Evolutionary conservation across 2,797 vertebrate genomes (phyloP).

Genomic region (Mus minutoides): DNA sequence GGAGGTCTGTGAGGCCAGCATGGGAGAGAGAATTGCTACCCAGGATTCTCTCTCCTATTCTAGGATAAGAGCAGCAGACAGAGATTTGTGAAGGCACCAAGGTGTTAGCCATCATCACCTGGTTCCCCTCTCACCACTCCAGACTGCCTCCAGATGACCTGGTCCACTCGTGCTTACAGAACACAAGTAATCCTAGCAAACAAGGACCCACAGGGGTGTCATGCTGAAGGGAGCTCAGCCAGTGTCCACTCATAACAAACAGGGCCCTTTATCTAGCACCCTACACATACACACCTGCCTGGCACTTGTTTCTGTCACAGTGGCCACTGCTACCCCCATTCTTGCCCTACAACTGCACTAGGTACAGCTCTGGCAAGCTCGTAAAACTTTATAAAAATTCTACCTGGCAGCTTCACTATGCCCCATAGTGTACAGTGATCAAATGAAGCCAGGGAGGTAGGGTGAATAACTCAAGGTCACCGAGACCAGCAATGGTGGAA

Average conservation of each 20-base stretch:
- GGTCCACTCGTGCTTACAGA: not conserved
- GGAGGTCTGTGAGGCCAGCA: not conserved
- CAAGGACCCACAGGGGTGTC: not conserved
- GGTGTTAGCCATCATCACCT: not conserved
- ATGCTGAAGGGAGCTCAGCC: not conserved
- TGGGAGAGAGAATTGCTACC: not conserved
- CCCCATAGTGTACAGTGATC: not conserved
- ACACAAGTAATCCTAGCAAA: not conserved
- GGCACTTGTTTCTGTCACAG: not conserved
- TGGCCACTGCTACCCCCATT: not conserved
- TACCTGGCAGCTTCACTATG: not conserved
- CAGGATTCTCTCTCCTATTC: not conserved
- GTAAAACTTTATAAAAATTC: not conserved
- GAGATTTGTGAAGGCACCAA: not conserved
- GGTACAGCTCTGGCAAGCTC: not conserved
- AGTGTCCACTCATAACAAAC: not conserved
- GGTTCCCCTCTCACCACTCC: not conserved
- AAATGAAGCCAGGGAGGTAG: not conserved
- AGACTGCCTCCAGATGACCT: not conserved
- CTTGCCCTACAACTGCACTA: too few relatives aligned
- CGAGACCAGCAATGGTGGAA: not conserved
- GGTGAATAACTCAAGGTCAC: not conserved
- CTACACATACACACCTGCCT: not conserved
- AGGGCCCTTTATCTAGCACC: not conserved
- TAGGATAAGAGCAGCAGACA: not conserved